A percentile compares a stretch with the other conserved stretches of the same genome.
phyloP scores from a whole-genome alignment of 1,140 invertebrate species.

The Halyomorpha halys region DNA sequence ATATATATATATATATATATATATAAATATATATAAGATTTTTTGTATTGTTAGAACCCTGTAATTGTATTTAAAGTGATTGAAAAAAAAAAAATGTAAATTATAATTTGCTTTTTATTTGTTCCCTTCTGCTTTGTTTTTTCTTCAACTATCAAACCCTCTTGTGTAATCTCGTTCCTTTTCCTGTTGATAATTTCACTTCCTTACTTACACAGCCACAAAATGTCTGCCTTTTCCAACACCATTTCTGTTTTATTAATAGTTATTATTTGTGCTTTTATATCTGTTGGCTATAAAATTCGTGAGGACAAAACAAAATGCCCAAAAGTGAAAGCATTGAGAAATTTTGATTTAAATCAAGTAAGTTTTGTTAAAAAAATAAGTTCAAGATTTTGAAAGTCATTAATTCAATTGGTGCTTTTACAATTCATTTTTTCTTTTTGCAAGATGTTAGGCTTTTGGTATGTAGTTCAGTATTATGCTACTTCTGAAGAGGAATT shows the following conservation, averaged over 20 bases:
- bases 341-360: conserved; percentile 41
- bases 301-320: conserved; percentile 48
- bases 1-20: conserved; percentile 27
- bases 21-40: conserved; percentile 29
- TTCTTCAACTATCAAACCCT: not conserved
- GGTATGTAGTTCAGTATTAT: conserved; percentile 78
- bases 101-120: conserved; percentile 19
- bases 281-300: conserved; percentile 31
- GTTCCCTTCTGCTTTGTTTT: conserved; percentile 11
- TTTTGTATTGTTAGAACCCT: conserved; percentile 32
- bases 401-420: not conserved
- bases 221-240: too few species aligned
- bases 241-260: too few species aligned
- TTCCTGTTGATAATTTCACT: too few species aligned
- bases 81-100: conserved; percentile 26
- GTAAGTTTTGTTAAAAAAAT: conserved; percentile 31
- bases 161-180: too few species aligned
- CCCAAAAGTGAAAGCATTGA: conserved; percentile 42
- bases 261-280: too few species aligned
- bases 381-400: too few species aligned
- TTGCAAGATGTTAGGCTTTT: conserved; percentile 59
- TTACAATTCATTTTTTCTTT: not conserved
- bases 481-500: conserved; percentile 73
- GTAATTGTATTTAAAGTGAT: conserved; percentile 30
- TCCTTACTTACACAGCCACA: too few species aligned